Base-by-base conservation (phyloP, 2,113 vertebrate species). In the Callocephalon fimbriatum region DNA sequence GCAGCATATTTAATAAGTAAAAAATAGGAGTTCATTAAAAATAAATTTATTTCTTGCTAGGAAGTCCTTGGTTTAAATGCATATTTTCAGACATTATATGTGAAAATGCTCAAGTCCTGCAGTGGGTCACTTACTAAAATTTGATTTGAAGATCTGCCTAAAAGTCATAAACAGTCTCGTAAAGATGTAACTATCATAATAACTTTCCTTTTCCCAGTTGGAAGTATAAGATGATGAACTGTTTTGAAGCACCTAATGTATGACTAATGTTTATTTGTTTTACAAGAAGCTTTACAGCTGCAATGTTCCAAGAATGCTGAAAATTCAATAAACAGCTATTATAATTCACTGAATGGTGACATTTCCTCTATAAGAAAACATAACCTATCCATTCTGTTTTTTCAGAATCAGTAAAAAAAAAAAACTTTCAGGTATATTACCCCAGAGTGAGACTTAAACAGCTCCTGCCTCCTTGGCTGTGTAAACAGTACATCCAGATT, bases 241-340 rank as follows among this genome's bases (percentile, higher is more conserved):
- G 50, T 94, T 97, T 68, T 93, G 86, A 93, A 95, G 79, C 75
- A 93, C 91, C 59, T 87, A 96, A 94, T 92, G 42, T 97, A 96
- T 95, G 94, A 97, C 82, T 78, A 93, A 93, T 80, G 95, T 71
- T 63, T 92, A 92, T 95, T 93, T 97, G 94, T 94, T 91, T 85
- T 95, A 95, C 86, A 95, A 81, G 87, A 68, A 82, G 68, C 50
- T 90, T 88, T 88, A 94, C 63, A 94, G 93, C 68, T 92, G 73
- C 86, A 94, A 15, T 88, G 71, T 91, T 97, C 95, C 86, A 88
- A 87, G 72, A 97, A 97, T 74, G 63, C 83, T 97, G 97, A 96
- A 96, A 94, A 95, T 96, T 93, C 94, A 96, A 90, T 94, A 95
- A 97, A 82, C 78, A 94, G 94, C 89, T 78, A 90, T 96, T 95